phyloP scores from a whole-genome alignment of 2,888 invertebrate species.

The Dexiosoma caninum region DNA sequence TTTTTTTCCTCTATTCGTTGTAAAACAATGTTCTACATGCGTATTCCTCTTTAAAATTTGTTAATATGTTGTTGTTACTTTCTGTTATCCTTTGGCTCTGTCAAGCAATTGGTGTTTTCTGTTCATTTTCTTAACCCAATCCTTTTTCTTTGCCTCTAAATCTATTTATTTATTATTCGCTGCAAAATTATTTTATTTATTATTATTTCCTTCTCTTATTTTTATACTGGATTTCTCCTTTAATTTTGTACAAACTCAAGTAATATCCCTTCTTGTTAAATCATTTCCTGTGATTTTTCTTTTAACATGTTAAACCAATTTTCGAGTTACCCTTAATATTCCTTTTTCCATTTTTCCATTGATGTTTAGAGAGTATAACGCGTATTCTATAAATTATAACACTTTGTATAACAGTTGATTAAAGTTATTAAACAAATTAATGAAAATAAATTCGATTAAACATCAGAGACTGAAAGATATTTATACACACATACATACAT shows the following conservation, averaged over 20 bases:
- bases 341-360: neutral
- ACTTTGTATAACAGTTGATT: conserved; percentile 18
- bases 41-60: neutral
- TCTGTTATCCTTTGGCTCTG: neutral
- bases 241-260: neutral
- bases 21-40: conserved; percentile 4
- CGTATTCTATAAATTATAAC: conserved; percentile 7
- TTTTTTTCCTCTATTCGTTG: conserved; percentile 22
- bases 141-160: neutral
- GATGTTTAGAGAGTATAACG: conserved; percentile 34
- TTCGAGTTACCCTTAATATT: neutral
- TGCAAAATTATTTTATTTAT: neutral
- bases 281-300: neutral
- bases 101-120: conserved; percentile 5
- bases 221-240: neutral
- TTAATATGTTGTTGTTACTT: neutral
- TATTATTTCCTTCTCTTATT: neutral
- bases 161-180: neutral
- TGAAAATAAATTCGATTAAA: neutral
- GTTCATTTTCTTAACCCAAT: neutral
- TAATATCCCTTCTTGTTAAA: neutral
- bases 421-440: neutral
- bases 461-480: too few species aligned
- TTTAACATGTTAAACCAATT: neutral
- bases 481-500: too few species aligned